These are phyloP conservation scores for Brachionus rotundiformis DNA, from an alignment of 1,140 invertebrate genomes.

Conservation along the genomic window DNA sequence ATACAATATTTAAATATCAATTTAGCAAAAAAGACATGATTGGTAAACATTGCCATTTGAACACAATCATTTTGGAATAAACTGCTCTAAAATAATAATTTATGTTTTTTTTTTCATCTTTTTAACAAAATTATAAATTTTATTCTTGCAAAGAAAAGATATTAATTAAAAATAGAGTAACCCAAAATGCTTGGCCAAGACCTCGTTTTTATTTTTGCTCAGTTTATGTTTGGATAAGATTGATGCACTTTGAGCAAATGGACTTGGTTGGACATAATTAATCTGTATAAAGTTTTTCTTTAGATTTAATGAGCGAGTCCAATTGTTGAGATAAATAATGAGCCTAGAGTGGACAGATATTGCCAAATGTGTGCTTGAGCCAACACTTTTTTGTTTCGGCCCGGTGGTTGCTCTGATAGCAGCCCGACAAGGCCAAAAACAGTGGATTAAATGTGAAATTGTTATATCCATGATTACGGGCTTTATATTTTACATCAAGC, in stretches of 20 bases:
- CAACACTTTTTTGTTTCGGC: not conserved
- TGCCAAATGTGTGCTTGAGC: not conserved
- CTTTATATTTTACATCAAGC: not conserved
- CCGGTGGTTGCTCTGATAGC: not conserved
- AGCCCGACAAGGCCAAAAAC: not conserved
- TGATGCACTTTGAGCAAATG: not conserved
- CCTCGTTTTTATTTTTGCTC: not conserved
- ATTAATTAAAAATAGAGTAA: not conserved
- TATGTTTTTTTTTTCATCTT: not conserved
- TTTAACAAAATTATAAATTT: not conserved
- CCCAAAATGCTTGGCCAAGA: not conserved
- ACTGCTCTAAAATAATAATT: conserved; percentile 22
- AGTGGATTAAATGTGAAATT: conserved; percentile 21
- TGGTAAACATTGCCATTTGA: not conserved
- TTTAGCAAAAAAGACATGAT: not conserved
- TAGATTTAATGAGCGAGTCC: not conserved
- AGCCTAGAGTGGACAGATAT: not conserved
- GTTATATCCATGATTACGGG: not conserved
- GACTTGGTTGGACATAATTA: no score
- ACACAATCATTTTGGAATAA: not conserved
- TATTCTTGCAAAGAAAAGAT: not conserved
- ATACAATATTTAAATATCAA: no score
- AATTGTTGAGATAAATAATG: not conserved
- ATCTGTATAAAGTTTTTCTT: not conserved
- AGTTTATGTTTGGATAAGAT: not conserved